Conservation (phyloP, 2,797 vertebrate species). For the Poeciliopsis paucimaculata region DNA sequence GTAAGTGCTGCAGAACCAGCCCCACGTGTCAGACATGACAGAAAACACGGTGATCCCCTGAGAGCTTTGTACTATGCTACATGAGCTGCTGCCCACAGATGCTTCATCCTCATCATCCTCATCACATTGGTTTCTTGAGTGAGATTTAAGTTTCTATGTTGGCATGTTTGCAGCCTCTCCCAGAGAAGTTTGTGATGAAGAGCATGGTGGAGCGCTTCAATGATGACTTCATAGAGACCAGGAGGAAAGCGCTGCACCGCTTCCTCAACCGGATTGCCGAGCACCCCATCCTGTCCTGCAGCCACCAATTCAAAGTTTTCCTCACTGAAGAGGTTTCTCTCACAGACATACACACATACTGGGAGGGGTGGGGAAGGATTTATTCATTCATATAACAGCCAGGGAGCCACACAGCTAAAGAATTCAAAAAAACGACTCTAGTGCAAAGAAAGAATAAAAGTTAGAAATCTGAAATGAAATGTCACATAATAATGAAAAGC, state of each 20-base stretch:
- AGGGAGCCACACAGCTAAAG: background rate
- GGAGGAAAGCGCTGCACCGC: slow-evolving; percentile 90
- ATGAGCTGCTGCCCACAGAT: background rate
- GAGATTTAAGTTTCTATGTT: background rate
- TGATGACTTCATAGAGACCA: slow-evolving; percentile 93
- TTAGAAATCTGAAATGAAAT: background rate
- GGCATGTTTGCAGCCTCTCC: slow-evolving; percentile 84
- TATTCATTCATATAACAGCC: background rate
- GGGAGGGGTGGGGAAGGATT: background rate
- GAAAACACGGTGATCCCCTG: background rate
- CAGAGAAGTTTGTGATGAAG: slow-evolving; percentile 97
- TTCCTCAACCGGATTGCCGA: slow-evolving; percentile 92
- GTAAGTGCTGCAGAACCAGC: background rate
- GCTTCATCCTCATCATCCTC: background rate
- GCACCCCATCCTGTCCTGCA: slow-evolving; percentile 92
- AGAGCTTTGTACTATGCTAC: background rate
- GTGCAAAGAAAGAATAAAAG: background rate
- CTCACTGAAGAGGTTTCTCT: slow-evolving; percentile 84
- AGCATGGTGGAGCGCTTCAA: slow-evolving; percentile 97
- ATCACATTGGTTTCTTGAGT: too few relatives aligned
- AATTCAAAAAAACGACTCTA: background rate
- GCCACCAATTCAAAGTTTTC: slow-evolving; percentile 91
- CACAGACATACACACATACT: slow-evolving; percentile 4
- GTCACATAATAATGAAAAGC: background rate
- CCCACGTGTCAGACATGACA: background rate